Base-by-base conservation (phyloP, 2,113 vertebrate species). In the Abramis brama region DNA sequence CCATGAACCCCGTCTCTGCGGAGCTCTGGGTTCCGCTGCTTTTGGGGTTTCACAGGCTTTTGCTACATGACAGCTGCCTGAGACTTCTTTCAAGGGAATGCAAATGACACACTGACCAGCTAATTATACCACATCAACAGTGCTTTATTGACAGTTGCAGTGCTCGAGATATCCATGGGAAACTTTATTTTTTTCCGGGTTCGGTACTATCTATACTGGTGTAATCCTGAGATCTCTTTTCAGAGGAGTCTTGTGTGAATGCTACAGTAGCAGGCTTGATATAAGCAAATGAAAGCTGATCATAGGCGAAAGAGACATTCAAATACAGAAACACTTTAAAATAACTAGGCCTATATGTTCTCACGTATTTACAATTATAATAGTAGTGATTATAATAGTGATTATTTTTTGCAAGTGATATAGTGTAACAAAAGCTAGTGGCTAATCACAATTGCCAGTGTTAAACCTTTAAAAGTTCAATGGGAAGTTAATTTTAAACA, bases 81-180 rank as follows among this genome's bases (percentile, higher is more conserved):
- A 85, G 90, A 91, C 88, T 91, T 88, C 91, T 93, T 95, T 94
- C 93, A 94, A 89, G 85, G 82, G 88, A 88, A 94, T 94, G 92
- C 93, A 94, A 94, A 94, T 94, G 83, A 86, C 86, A 83, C 90
- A 89, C 89, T 86, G 89, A 89, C 88, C 83, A 86, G 89, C 91
- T 94, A 94, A 95, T 93, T 93, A 91, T 92, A 93, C 92, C 71
- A 88, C 90, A 93, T 92, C 91, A 91, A 88, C 92, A 92, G 87
- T 86, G 85, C 89, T 93, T 94, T 92, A 91, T 91, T 84, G 85
- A 91, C 91, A 94, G 92, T 91, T 87, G 80, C 78, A 70, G 75
- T 85, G 85, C 91, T 90, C 86, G 87, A 62, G 90, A 92, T 91
- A 90, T 89, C 87, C 91, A 92, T 91, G 88, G 87, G 90, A 92